Evolutionary conservation across 2,797 vertebrate genomes (phyloP), one percentile per base, ranked within the genome.

Genomic region (Leptodactylus fallax): DNA sequence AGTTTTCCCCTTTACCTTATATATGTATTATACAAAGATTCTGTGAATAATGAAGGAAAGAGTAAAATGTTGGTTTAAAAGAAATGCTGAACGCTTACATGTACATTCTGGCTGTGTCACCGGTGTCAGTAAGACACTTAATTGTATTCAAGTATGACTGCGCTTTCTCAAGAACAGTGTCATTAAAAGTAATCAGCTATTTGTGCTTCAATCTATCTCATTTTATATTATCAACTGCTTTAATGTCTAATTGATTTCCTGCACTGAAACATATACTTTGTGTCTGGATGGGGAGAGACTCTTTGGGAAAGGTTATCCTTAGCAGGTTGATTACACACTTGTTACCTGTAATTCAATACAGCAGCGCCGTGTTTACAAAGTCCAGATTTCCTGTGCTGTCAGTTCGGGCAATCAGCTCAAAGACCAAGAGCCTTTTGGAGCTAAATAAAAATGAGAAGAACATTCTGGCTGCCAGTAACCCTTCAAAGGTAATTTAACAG

Each of bases 361-460:
- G 91, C 89, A 89, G 90, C 16, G 58, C 93, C 90, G 93, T 94
- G 92, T 93, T 94, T 94, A 94, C 94, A 93, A 93, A 93, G 93
- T 92, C 93, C 93, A 93, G 93, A 92, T 92, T 94, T 94, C 94
- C 94, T 93, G 91, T 92, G 92, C 95, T 94, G 94, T 95, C 94
- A 93, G 94, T 93, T 93, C 93, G 91, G 92, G 92, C 93, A 92
- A 91, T 95, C 92, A 91, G 90, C 94, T 92, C 92, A 93, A 93
- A 94, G 93, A 93, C 93, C 93, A 93, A 93, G 93, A 91, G 91
- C 92, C 58, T 94, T 94, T 93, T 89, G 91, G 93, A 95, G 93
- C 94, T 93, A 95, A 95, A 93, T 94, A 95, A 95, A 94, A 94
- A 92, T 91, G 93, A 94, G 93, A 90, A 93, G 93, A 94, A 92